A percentile compares a stretch with the other conserved stretches of the same genome.
Evolutionary conservation across 2,888 invertebrate genomes (phyloP).

Genomic region (Abrostola tripartita): DNA sequence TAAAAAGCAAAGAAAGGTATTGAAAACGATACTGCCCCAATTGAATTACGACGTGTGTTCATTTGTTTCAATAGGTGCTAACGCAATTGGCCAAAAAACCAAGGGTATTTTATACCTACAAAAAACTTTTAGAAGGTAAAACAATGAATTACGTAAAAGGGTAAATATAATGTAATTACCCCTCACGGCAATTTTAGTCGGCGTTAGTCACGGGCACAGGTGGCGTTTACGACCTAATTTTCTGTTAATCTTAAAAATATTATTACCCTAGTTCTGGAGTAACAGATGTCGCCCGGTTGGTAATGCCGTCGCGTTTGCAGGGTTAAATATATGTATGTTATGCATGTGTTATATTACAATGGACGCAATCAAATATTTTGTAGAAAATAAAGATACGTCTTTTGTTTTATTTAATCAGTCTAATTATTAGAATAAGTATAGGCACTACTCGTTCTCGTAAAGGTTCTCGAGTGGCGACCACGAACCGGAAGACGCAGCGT

Average conservation of each 20-base stretch:
- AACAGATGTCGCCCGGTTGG: conserved; percentile 56
- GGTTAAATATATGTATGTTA: conserved; percentile 8
- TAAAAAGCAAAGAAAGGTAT: too few relatives aligned
- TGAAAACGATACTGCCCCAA: too few relatives aligned
- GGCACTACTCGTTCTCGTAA: too few relatives aligned
- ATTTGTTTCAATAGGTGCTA: too few relatives aligned
- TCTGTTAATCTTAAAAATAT: conserved; percentile 65
- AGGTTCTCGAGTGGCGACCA: too few relatives aligned
- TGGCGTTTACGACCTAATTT: conserved; percentile 67
- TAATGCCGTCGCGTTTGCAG: conserved; percentile 13
- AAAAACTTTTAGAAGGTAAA: conserved; percentile 1
- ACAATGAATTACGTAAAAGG: conserved; percentile 11
- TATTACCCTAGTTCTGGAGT: conserved; percentile 41
- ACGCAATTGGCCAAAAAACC: neutral
- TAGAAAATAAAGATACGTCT: too few relatives aligned
- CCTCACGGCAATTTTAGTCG: conserved; percentile 38
- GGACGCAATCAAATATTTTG: too few relatives aligned
- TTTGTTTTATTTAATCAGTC: too few relatives aligned
- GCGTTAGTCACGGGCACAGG: conserved; percentile 53
- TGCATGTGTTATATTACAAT: too few relatives aligned
- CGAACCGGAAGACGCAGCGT: too few relatives aligned
- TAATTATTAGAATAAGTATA: too few relatives aligned
- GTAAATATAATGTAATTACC: conserved; percentile 48
- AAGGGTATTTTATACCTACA: neutral
- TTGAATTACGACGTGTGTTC: too few relatives aligned